Evolutionary conservation across 1,140 invertebrate species (phyloP).

Genomic region (Galleria mellonella): DNA sequence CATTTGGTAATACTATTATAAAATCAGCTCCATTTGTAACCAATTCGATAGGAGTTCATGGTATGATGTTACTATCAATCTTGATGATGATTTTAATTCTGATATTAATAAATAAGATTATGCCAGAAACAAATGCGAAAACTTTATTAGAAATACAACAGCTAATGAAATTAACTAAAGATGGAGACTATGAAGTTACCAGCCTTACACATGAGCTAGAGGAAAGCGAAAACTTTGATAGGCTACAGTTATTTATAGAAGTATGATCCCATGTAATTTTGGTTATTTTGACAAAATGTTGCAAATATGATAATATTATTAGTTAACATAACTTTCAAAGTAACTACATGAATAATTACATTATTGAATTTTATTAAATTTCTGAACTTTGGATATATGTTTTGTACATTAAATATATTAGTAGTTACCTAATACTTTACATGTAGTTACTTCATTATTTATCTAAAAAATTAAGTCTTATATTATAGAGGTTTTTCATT

Average conservation of each 20-base stretch:
- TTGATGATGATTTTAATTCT: constrained; percentile 10
- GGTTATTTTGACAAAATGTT: no score
- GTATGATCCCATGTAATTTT: not conserved
- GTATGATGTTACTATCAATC: constrained; percentile 1
- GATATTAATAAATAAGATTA: constrained; percentile 8
- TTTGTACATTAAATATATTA: no score
- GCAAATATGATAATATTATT: no score
- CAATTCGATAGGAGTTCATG: constrained; percentile 2
- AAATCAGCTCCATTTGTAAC: constrained; percentile 5
- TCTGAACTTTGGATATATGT: no score
- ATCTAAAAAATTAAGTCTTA: no score
- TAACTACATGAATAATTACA: no score
- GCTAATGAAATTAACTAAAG: constrained; percentile 1
- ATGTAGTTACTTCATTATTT: no score
- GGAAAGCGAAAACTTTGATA: constrained; percentile 1
- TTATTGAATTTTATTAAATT: no score
- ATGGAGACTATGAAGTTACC: not conserved
- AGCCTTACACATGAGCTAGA: not conserved
- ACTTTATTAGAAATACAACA: constrained; percentile 10
- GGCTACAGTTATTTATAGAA: not conserved
- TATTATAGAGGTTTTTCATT: no score
- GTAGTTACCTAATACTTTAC: no score
- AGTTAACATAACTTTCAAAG: no score
- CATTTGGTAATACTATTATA: constrained; percentile 12
- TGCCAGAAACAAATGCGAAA: constrained; percentile 13